Conservation (phyloP, 2,888 invertebrate species). For the Drosophila ochracea region DNA sequence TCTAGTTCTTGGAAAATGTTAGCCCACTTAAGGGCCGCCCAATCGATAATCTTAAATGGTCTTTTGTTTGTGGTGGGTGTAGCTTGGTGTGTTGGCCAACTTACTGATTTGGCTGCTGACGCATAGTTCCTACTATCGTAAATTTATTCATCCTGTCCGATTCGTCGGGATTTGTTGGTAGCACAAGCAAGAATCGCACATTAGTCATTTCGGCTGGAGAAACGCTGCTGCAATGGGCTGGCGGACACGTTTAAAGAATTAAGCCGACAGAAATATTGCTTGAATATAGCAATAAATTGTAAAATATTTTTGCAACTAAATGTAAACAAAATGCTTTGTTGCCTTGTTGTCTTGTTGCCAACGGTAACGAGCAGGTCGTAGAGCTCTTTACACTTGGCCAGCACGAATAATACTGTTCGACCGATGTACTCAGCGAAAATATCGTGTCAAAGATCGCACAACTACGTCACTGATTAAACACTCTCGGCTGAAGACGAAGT, state of each 20-base stretch:
- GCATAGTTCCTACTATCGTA: conserved; percentile 76
- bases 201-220: conserved; percentile 63
- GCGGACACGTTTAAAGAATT: conserved; percentile 34
- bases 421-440: conserved; percentile 26
- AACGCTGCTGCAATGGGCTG: not conserved
- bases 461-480: conserved; percentile 62
- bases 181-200: conserved; percentile 69
- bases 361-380: conserved; percentile 50
- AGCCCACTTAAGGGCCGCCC: conserved; percentile 2
- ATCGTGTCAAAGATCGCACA: conserved; percentile 48
- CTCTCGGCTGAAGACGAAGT: conserved; percentile 36
- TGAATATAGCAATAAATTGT: conserved; percentile 19
- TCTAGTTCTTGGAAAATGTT: conserved; percentile 26
- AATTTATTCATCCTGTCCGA: conserved; percentile 74
- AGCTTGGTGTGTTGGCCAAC: conserved; percentile 42
- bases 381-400: conserved; percentile 46
- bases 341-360: conserved; percentile 42
- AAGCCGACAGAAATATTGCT: conserved; percentile 16
- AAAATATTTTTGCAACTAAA: conserved; percentile 35
- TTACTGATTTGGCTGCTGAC: conserved; percentile 80
- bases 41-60: conserved; percentile 53
- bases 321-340: conserved; percentile 35
- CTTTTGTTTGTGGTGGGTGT: not conserved
- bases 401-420: conserved; percentile 53
- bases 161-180: conserved; percentile 68